These are phyloP conservation scores for Lasioglossum lativentre DNA, from an alignment of 2,888 invertebrate species.

Conservation along the genomic window DNA sequence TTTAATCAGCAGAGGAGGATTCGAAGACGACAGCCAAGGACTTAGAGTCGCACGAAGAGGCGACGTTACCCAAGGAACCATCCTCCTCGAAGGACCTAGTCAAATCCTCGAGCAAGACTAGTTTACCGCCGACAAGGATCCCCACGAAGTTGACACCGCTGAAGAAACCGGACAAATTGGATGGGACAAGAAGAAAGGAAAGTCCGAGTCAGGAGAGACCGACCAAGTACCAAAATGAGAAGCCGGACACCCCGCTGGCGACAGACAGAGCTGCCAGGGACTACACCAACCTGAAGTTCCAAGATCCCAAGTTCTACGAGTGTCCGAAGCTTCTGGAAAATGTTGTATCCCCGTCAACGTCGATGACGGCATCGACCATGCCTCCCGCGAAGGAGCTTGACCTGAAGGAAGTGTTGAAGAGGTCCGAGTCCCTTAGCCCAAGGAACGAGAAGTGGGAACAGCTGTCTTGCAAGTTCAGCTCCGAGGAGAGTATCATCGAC, in stretches of 20 bases:
- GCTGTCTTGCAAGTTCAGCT: slow-evolving; percentile 78
- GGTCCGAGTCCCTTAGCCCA: slow-evolving; percentile 85
- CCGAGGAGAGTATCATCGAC: slow-evolving; percentile 82
- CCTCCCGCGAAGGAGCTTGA: slow-evolving; percentile 56
- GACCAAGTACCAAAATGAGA: slow-evolving; percentile 59
- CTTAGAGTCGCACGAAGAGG: slow-evolving; percentile 79
- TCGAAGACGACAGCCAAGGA: slow-evolving; percentile 84
- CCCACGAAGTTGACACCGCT: slow-evolving; percentile 80
- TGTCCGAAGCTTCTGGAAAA: slow-evolving; percentile 78
- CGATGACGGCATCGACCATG: not conserved
- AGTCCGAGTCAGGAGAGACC: slow-evolving; percentile 51
- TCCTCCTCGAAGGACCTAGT: slow-evolving; percentile 36
- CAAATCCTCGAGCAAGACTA: slow-evolving; percentile 50
- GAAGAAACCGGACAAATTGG: slow-evolving; percentile 66
- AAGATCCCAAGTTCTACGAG: slow-evolving; percentile 82
- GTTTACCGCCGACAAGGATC: slow-evolving; percentile 75
- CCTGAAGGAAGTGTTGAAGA: slow-evolving; percentile 85
- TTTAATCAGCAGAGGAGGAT: slow-evolving; percentile 82
- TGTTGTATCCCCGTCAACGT: not conserved
- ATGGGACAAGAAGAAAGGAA: slow-evolving; percentile 65
- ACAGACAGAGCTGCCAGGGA: slow-evolving; percentile 80
- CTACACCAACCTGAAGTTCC: slow-evolving; percentile 81
- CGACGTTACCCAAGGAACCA: slow-evolving; percentile 76
- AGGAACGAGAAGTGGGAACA: slow-evolving; percentile 86
- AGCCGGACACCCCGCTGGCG: slow-evolving; percentile 69